Evolutionary conservation across 2,888 invertebrate genomes (phyloP).

Genomic region (Polydrusus pterygomalis): DNA sequence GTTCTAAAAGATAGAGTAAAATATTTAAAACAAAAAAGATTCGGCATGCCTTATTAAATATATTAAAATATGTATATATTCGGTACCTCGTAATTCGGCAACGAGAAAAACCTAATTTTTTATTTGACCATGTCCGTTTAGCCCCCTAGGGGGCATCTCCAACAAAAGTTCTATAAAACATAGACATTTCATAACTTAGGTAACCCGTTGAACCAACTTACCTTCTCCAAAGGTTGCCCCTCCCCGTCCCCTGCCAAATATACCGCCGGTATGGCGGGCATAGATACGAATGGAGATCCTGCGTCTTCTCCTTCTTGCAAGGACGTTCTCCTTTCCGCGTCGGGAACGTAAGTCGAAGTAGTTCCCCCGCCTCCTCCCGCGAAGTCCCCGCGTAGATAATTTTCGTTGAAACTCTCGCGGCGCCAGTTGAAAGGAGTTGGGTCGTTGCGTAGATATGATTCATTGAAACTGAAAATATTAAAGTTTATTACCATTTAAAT

Average conservation of each 20-base stretch:
- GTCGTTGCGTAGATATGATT: conserved; percentile 46
- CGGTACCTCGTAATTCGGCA: too few species aligned
- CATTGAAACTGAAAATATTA: conserved; percentile 46
- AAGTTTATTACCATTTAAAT: too few species aligned
- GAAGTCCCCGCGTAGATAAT: conserved; percentile 64
- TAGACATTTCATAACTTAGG: too few species aligned
- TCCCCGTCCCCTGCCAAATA: conserved; percentile 73
- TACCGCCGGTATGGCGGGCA: conserved; percentile 75
- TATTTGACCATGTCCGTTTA: too few species aligned
- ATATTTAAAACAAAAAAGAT: too few species aligned
- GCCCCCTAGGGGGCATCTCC: too few species aligned
- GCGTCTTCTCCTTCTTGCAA: conserved; percentile 68
- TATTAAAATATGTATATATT: too few species aligned
- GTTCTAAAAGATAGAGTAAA: too few species aligned
- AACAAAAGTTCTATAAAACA: too few species aligned
- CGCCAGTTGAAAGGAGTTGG: conserved; percentile 48
- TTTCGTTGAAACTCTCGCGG: conserved; percentile 70
- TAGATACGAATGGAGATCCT: conserved; percentile 73
- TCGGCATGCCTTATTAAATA: too few species aligned
- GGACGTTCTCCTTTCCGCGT: conserved; percentile 65
- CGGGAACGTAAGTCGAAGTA: conserved; percentile 43
- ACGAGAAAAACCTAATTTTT: too few species aligned
- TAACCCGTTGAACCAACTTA: conserved; percentile 59
- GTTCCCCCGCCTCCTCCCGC: conserved; percentile 34
- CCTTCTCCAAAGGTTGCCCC: conserved; percentile 79